Evolutionary conservation across 2,113 vertebrate species (phyloP), one percentile per base, ranked within the genome.

Genomic region (Physeter macrocephalus): DNA sequence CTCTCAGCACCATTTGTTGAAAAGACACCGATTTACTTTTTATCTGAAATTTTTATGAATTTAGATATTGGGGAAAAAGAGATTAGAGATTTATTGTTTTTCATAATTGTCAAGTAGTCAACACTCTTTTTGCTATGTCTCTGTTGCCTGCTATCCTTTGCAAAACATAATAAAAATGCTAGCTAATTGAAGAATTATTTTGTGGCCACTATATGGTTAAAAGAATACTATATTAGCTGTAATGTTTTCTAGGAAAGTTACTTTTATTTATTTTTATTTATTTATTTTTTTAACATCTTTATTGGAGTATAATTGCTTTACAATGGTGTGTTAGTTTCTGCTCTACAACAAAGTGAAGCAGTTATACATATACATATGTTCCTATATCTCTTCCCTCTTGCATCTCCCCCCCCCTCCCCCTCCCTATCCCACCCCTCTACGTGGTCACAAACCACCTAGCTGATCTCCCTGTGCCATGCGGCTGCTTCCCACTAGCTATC

Each of bases 231-330:
- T 61, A 29, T 83, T 92, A 82, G 25, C 67, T 83, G n/a, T 95
- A 81, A 61, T 82, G 64, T n/a, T 94, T 96, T 72, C 17, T 69
- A 94, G 62, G 71, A 97, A 95, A 96, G 6, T 86, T 67, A 71
- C 72, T 78, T 96, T 75, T 85, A n/a, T 72, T n/a, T n/a, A n/a
- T n/a, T n/a, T n/a, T n/a, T n/a, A n/a, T n/a, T n/a, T n/a, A n/a
- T n/a, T n/a, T n/a, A n/a, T n/a, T n/a, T n/a, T n/a, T n/a, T n/a
- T n/a, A n/a, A n/a, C n/a, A n/a, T n/a, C n/a, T n/a, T n/a, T n/a
- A n/a, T n/a, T n/a, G n/a, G n/a, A n/a, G n/a, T n/a, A n/a, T n/a
- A n/a, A n/a, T n/a, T n/a, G n/a, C n/a, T n/a, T n/a, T n/a, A n/a
- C n/a, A n/a, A n/a, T n/a, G n/a, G n/a, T n/a, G n/a, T n/a, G n/a